Base-by-base conservation (phyloP, 2,113 vertebrate species). In the Sinosuthora webbiana region DNA sequence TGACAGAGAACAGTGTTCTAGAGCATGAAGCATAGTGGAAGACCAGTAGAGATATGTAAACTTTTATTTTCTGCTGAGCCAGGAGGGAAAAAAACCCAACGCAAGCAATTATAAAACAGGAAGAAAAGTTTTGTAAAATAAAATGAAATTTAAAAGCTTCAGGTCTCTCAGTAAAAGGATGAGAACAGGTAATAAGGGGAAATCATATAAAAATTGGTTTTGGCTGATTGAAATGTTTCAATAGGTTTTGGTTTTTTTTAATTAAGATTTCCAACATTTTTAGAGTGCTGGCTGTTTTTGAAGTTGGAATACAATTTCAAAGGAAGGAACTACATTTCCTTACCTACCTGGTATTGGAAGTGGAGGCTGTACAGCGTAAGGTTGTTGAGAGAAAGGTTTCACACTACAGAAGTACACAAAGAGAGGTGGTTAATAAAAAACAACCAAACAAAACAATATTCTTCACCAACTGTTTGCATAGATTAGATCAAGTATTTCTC, bases 371-470 rank as follows among this genome's bases (percentile, higher is more conserved):
- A 99, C 98, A 98, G 98, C 63, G 80, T 99, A 99, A 97, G 97
- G 97, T 97, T 99, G 99, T 94, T 99, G 99, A 96, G 99, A 98
- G 97, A 99, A 99, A 94, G 99, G 99, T 97, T 99, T 99, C 98
- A 99, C 98, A 47, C 99, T 99, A 97, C 7, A 41, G 93, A 97
- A 97, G 87, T 27, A 91, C 23, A 91, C 22, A 91, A 52, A 87
- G 59, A 89, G 23, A 89, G 27, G 64, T 25, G 9, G 37, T 95
- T 90, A 95, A 74, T 47, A 75, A 74, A 87, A 81, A 39, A 25
- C 6, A 70, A 83, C 39, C 4, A n/a, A 56, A 1, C 45, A 37
- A 39, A 15, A 35, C 47, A 25, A 33, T 49, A 41, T 39, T 52
- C 35, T 70, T 80, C 18, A 65, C 19, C 33, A 79, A 49, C 27